phyloP scores from a whole-genome alignment of 2,113 vertebrate species.

The Tapirus terrestris region DNA sequence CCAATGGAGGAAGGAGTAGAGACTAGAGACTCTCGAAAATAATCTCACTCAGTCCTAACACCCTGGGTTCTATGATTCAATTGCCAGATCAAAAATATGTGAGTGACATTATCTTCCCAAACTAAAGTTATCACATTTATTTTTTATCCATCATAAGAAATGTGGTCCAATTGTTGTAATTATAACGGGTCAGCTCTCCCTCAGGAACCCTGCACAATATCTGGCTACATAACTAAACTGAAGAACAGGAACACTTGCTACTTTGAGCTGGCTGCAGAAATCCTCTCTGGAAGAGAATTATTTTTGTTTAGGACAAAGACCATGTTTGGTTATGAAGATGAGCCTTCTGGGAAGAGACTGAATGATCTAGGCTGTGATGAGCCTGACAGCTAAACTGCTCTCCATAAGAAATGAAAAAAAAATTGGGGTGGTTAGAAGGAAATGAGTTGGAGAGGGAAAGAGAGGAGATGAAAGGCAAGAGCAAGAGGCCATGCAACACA shows the following conservation, averaged over 20 bases:
- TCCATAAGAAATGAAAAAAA: constrained; percentile 37
- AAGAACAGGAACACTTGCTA: not conserved
- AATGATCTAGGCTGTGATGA: not conserved
- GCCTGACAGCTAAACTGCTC: constrained; percentile 34
- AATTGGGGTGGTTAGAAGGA: not conserved
- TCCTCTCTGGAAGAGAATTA: constrained; percentile 26
- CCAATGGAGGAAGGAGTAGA: not conserved
- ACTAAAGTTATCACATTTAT: not conserved
- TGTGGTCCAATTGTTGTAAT: not conserved
- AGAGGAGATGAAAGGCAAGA: not conserved
- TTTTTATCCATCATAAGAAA: constrained; percentile 36
- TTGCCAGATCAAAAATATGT: not conserved
- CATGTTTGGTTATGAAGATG: constrained; percentile 47
- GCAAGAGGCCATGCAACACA: not conserved
- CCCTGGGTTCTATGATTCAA: not conserved
- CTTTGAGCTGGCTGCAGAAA: not conserved
- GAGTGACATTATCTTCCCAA: constrained; percentile 17
- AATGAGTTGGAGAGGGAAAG: not conserved
- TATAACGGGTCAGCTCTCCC: not conserved
- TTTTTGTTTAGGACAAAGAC: constrained; percentile 58
- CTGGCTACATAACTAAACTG: not conserved
- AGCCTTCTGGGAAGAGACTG: not conserved
- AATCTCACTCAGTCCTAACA: not conserved
- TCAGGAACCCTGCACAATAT: not conserved
- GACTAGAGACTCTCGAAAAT: not conserved